Conservation (phyloP, 2,888 invertebrate species). For the Limulus polyphemus region DNA sequence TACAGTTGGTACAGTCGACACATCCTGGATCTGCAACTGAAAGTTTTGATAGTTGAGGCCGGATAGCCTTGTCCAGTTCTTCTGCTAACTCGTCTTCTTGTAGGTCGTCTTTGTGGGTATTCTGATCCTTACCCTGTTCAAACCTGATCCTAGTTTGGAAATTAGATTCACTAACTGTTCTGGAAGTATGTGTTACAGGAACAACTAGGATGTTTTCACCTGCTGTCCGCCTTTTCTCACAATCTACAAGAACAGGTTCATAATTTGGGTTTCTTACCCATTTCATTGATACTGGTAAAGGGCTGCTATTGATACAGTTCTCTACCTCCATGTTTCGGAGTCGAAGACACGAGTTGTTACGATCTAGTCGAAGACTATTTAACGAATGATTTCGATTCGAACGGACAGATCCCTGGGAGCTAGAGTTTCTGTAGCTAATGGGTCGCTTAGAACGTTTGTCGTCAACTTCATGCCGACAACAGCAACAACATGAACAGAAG, state of each 20-base stretch:
- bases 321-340: too few relatives aligned
- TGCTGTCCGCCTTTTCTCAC: too few relatives aligned
- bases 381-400: slow-evolving; percentile 13
- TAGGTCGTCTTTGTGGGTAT: neutral
- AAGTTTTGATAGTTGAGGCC: slow-evolving; percentile 1
- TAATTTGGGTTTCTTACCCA: slow-evolving; percentile 1
- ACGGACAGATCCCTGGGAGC: slow-evolving; percentile 18
- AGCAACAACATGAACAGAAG: slow-evolving; percentile 22
- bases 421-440: slow-evolving; percentile 15
- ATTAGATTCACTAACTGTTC: too few relatives aligned
- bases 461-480: slow-evolving; percentile 10
- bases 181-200: too few relatives aligned
- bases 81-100: neutral
- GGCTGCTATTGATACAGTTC: too few relatives aligned
- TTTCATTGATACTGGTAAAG: neutral
- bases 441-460: slow-evolving; percentile 13
- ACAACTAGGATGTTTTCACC: too few relatives aligned
- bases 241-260: neutral
- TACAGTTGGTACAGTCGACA: too few relatives aligned
- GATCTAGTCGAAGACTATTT: neutral
- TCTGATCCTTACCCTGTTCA: too few relatives aligned
- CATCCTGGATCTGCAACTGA: slow-evolving; percentile 6
- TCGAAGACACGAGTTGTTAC: slow-evolving; percentile 2
- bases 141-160: too few relatives aligned
- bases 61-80: slow-evolving; percentile 1